Percentiles rank a stretch among this genome's conserved stretches.
Conservation (phyloP, 2,797 vertebrate species). For the Apogon talboti region DNA sequence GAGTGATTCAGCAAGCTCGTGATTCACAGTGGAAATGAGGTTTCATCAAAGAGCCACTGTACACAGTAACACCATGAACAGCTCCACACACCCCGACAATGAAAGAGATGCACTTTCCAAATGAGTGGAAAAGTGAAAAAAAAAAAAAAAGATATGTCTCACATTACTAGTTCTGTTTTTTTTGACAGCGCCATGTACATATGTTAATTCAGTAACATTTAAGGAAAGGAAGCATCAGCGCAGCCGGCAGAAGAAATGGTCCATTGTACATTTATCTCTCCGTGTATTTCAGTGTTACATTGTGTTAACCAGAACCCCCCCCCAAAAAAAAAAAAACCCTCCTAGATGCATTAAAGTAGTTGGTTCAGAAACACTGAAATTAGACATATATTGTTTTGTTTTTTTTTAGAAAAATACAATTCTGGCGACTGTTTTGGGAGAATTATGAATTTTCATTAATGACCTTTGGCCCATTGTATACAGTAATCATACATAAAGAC, state of each 20-base stretch:
- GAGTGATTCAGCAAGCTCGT: conserved; percentile 70
- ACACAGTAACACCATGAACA: conserved; percentile 49
- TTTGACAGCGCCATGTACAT: not conserved
- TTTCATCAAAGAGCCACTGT: conserved; percentile 57
- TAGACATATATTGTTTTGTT: too few species aligned
- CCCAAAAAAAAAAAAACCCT: too few species aligned
- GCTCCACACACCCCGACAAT: conserved; percentile 49
- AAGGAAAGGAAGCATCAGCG: too few species aligned
- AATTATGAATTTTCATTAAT: conserved; percentile 27
- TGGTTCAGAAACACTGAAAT: too few species aligned
- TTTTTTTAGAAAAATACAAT: too few species aligned
- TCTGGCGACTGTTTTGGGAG: not conserved
- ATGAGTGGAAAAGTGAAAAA: conserved; percentile 35
- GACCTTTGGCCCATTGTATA: conserved; percentile 19
- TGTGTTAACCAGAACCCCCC: too few species aligned
- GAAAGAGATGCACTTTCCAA: conserved; percentile 51
- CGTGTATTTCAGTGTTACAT: too few species aligned
- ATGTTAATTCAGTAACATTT: conserved; percentile 17
- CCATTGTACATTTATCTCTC: too few species aligned
- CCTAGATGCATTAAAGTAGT: too few species aligned
- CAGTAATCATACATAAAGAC: conserved; percentile 16
- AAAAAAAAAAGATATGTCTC: conserved; percentile 54
- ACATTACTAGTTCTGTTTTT: conserved; percentile 23
- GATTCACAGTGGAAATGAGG: conserved; percentile 78
- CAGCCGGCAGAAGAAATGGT: too few species aligned